Conservation (phyloP, 2,113 vertebrate genomes). For the Paradoxurus hermaphroditus region DNA sequence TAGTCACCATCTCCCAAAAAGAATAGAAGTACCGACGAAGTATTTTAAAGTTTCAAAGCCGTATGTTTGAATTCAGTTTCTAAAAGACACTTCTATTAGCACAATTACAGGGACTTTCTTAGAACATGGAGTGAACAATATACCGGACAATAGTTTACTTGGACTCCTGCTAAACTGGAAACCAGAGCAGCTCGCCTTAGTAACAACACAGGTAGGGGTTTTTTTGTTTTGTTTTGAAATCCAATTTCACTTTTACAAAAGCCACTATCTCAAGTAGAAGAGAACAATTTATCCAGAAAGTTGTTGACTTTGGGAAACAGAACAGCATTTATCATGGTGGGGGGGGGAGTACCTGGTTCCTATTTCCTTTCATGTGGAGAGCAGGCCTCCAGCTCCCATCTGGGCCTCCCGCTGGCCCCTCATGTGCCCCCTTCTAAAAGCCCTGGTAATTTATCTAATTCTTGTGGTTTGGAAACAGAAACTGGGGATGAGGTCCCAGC, state of each 20-base stretch:
- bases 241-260: constrained; percentile 30
- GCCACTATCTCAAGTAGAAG: neutral
- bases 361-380: neutral
- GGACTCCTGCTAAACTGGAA: neutral
- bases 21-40: neutral
- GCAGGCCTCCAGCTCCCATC: neutral
- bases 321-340: neutral
- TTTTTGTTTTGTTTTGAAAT: neutral
- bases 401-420: neutral
- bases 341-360: neutral
- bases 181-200: neutral
- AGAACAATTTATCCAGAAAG: constrained; percentile 18
- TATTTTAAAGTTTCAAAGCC: neutral
- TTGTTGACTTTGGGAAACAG: neutral
- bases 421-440: neutral
- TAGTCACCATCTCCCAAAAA: neutral
- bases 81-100: neutral
- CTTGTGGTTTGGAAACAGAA: neutral
- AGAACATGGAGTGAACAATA: neutral
- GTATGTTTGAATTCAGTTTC: neutral
- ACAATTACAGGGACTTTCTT: neutral
- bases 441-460: neutral
- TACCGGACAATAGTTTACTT: neutral
- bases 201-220: neutral
- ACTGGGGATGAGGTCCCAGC: neutral